These are phyloP conservation scores for Drosophila atripex DNA, from an alignment of 2,888 invertebrate species.

Conservation along the genomic window DNA sequence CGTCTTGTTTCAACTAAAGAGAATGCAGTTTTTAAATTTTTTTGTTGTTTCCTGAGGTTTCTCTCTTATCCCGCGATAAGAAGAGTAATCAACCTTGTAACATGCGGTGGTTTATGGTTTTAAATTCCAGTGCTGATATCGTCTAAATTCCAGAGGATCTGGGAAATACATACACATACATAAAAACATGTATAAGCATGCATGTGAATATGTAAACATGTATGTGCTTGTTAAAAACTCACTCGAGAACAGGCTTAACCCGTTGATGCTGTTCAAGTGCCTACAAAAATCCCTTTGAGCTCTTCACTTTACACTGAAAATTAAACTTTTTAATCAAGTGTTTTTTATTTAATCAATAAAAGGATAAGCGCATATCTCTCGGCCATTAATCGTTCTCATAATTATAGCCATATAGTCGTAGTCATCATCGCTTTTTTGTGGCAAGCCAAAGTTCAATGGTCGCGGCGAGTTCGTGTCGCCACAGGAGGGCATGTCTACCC, in stretches of 20 bases:
- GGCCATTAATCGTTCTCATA: slow-evolving; percentile 12
- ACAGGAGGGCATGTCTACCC: slow-evolving; percentile 6
- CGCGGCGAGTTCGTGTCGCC: slow-evolving; percentile 16
- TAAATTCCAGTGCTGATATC: not conserved
- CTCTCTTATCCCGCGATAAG: slow-evolving; percentile 14
- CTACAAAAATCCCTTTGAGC: not conserved
- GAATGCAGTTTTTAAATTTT: not conserved
- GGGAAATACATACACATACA: not conserved
- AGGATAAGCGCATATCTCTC: not conserved
- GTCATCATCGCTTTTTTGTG: slow-evolving; percentile 6
- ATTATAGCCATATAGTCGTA: slow-evolving; percentile 10
- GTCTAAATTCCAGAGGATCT: not conserved
- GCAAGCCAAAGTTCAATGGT: slow-evolving; percentile 27
- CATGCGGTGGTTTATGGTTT: slow-evolving; percentile 1
- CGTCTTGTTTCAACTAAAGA: not conserved
- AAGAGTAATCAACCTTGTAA: slow-evolving; percentile 7
- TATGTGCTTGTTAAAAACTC: not conserved
- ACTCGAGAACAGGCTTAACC: not conserved
- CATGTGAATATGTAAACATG: too few species aligned
- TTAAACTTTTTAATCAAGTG: not conserved
- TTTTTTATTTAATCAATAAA: not conserved
- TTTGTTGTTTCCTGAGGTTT: slow-evolving; percentile 5
- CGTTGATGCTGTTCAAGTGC: not conserved
- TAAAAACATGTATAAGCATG: too few species aligned
- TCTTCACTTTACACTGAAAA: not conserved